A percentile compares a stretch with the other conserved stretches of the same genome.
Conservation (phyloP, 2,888 invertebrate genomes). For the Oxytorus armatus region DNA sequence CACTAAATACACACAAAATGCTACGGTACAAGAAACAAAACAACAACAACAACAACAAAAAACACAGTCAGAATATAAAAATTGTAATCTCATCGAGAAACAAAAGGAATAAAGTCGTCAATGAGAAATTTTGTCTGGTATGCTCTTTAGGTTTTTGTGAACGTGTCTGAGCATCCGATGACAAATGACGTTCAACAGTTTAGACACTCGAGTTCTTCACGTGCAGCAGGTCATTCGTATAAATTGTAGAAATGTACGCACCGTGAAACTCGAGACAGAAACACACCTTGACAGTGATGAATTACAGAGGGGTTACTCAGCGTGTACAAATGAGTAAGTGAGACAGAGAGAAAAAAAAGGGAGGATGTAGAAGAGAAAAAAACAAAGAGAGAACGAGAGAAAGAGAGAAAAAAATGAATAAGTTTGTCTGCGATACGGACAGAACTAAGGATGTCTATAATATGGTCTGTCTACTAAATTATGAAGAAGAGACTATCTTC, state of each 20-base stretch:
- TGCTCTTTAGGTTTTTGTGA: not conserved
- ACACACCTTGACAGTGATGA: conserved; percentile 15
- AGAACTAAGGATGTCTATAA: not conserved
- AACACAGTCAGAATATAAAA: not conserved
- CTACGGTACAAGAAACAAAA: too few relatives aligned
- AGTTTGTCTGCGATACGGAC: not conserved
- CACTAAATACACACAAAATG: conserved; percentile 10
- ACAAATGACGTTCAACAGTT: conserved; percentile 35
- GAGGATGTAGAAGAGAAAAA: too few relatives aligned
- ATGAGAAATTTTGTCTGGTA: not conserved
- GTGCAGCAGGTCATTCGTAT: conserved; percentile 11
- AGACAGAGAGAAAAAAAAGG: not conserved
- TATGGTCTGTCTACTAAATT: too few relatives aligned
- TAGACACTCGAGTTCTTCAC: conserved; percentile 4
- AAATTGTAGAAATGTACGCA: conserved; percentile 22
- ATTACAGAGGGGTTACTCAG: conserved; percentile 12
- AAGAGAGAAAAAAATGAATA: not conserved
- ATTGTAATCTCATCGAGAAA: not conserved
- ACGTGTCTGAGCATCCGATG: conserved; percentile 7
- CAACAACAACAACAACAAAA: too few relatives aligned
- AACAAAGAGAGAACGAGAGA: not conserved
- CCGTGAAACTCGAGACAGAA: conserved; percentile 19
- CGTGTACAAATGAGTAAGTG: not conserved
- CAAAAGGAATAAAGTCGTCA: not conserved
- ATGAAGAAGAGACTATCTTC: too few relatives aligned